Base-by-base conservation (phyloP, 2,113 vertebrate species). In the Agapornis roseicollis region DNA sequence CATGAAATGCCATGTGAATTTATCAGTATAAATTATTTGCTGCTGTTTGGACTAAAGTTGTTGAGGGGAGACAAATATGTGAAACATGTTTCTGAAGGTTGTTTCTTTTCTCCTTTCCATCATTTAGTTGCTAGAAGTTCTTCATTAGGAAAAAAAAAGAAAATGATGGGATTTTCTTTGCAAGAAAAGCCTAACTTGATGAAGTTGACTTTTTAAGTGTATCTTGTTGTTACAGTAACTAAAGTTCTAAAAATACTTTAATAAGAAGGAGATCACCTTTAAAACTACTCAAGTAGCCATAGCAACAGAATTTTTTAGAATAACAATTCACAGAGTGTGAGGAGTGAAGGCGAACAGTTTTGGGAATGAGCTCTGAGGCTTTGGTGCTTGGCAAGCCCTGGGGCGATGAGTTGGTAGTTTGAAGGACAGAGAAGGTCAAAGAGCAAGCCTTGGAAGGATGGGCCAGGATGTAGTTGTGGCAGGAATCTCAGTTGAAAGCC, bases 261-360 rank as follows among this genome's bases (percentile, higher is more conserved):
- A 96, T 80, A 55, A 95, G 91, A 97, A 96, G 85, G 69, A 93
- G 82, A 95, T 91, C 76, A 94, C 87, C 78, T 96, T 92, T 95
- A 97, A 80, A 96, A 69, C 91, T 86, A 73, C 84, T 91, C 77
- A 94, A 89, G 96, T 97, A 95, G 96, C 92, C 95, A 97, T 93
- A 97, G 96, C 83, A 97, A 97, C 94, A 64, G 33, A 37, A 23
- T 14, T 80, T 94, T 96, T 96, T 81, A 65, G 81, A 85, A 80
- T 72, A 95, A 94, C 47, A 37, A 47, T 84, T 82, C 11, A 63
- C 31, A 90, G 16, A 65, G 31, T 23, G 46, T 47, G 20, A 22
- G 46, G 46, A 46, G 19, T 46, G 46, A 10, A 46, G 19, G 19
- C 19, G 19, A 46, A 20, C 46, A 20, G 46, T 20, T 22, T 46